Evolutionary conservation across 2,888 invertebrate genomes (phyloP).

Genomic region (Anagyrus pseudococci): DNA sequence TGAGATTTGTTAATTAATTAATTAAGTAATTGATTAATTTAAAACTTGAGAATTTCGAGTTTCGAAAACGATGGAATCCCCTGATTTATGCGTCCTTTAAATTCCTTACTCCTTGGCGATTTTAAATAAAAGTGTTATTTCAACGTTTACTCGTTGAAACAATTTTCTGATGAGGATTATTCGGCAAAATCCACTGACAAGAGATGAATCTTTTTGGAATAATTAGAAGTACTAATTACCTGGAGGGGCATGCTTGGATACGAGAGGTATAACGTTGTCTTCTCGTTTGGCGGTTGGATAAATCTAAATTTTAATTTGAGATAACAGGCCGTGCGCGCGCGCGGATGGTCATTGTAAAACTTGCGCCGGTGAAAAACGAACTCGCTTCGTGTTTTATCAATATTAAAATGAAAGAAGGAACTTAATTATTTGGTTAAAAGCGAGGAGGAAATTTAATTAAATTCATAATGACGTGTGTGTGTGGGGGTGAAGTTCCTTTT

Average conservation of each 20-base stretch:
- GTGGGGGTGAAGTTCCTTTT: too few species aligned
- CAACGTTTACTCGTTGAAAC: too few species aligned
- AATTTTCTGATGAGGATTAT: slow-evolving; percentile 31
- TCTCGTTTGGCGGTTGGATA: not conserved
- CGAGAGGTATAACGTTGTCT: too few species aligned
- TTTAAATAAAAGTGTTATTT: too few species aligned
- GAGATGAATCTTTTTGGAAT: slow-evolving; percentile 20
- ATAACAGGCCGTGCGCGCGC: not conserved
- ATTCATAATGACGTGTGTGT: not conserved
- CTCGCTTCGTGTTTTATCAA: slow-evolving; percentile 1
- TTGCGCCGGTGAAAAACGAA: not conserved
- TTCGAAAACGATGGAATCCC: too few species aligned
- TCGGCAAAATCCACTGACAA: not conserved
- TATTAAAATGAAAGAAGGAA: not conserved
- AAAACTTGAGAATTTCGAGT: too few species aligned
- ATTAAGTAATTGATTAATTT: too few species aligned
- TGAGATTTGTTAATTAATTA: too few species aligned
- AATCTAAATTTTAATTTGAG: slow-evolving; percentile 27
- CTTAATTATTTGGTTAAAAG: slow-evolving; percentile 7
- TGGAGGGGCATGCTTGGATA: slow-evolving; percentile 20
- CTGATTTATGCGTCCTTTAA: too few species aligned
- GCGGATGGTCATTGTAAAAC: too few species aligned
- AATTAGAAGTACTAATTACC: slow-evolving; percentile 36
- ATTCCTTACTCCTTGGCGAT: too few species aligned
- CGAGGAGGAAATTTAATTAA: not conserved